phyloP scores from a whole-genome alignment of 2,113 vertebrate species.

The Oreochromis niloticus region DNA sequence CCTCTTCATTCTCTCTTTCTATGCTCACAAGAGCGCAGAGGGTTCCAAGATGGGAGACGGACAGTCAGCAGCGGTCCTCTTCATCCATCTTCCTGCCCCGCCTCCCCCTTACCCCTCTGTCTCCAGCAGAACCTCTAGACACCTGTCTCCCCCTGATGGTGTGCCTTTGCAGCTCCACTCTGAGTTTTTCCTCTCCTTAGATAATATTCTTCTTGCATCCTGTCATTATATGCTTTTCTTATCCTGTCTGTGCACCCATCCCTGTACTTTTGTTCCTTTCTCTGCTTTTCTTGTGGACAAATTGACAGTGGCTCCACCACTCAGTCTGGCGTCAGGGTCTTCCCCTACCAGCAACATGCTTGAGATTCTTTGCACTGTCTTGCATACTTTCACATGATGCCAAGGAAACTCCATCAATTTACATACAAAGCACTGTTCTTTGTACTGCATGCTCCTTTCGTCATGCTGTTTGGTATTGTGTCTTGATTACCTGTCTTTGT shows the following conservation, averaged over 20 bases:
- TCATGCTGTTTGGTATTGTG: constrained; percentile 11
- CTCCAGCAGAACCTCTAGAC: constrained; percentile 64
- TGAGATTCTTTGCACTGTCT: constrained; percentile 52
- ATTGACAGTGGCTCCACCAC: constrained; percentile 49
- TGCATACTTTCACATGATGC: constrained; percentile 58
- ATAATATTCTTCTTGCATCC: background rate
- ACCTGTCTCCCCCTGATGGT: constrained; percentile 49
- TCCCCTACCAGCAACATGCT: constrained; percentile 46
- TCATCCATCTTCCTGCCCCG: constrained; percentile 74
- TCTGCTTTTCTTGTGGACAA: constrained; percentile 14
- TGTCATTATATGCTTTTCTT: constrained; percentile 16
- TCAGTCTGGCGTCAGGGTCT: constrained; percentile 46
- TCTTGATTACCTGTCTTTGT: constrained; percentile 37
- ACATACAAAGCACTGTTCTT: constrained; percentile 38
- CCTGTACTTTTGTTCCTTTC: background rate
- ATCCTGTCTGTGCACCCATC: background rate
- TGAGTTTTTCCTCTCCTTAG: background rate
- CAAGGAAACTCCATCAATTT: constrained; percentile 49
- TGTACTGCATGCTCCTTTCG: constrained; percentile 41
- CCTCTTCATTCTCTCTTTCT: constrained; percentile 49
- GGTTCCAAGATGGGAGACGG: constrained; percentile 77
- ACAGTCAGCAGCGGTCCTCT: constrained; percentile 70
- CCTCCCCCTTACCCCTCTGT: constrained; percentile 15
- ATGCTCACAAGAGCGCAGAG: constrained; percentile 70
- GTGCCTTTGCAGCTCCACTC: background rate